These are phyloP conservation scores for Crocallis elinguaria DNA, from an alignment of 2,888 invertebrate genomes.

Conservation along the genomic window DNA sequence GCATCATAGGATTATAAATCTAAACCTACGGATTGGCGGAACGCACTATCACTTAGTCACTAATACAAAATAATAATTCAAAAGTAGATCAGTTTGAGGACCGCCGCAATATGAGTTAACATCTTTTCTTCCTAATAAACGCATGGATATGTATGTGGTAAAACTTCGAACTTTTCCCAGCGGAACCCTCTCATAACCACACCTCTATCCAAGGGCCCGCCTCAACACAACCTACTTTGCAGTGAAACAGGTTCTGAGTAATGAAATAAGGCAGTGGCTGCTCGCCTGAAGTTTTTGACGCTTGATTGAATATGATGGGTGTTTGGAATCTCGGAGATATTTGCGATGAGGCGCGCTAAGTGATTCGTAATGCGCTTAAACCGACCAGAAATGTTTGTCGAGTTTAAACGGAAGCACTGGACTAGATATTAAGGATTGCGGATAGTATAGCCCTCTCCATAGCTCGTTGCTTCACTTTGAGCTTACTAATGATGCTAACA, in stretches of 20 bases:
- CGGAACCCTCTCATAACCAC: constrained; percentile 11
- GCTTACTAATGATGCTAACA: no score
- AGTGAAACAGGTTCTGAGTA: constrained; percentile 16
- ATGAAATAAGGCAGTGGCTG: constrained; percentile 17
- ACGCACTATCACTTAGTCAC: no score
- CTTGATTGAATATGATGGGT: constrained; percentile 27
- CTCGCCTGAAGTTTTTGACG: constrained; percentile 19
- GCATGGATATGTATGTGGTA: not conserved
- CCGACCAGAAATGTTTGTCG: constrained; percentile 36
- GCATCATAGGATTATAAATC: no score
- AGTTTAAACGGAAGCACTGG: constrained; percentile 32
- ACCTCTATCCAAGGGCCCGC: not conserved
- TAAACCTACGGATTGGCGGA: no score
- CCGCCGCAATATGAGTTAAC: no score
- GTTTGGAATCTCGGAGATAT: constrained; percentile 24
- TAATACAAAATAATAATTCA: no score
- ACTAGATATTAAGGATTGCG: constrained; percentile 20
- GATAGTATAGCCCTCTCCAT: no score
- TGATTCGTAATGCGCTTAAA: constrained; percentile 41
- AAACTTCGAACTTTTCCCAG: constrained; percentile 7
- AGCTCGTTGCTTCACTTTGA: no score
- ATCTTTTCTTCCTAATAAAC: not conserved
- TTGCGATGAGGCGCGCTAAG: constrained; percentile 33
- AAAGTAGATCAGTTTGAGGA: no score
- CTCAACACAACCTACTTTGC: constrained; percentile 1